Evolutionary conservation across 2,888 invertebrate genomes (phyloP), one percentile per base, ranked within the genome.

Genomic region (Drosophila ezoana): DNA sequence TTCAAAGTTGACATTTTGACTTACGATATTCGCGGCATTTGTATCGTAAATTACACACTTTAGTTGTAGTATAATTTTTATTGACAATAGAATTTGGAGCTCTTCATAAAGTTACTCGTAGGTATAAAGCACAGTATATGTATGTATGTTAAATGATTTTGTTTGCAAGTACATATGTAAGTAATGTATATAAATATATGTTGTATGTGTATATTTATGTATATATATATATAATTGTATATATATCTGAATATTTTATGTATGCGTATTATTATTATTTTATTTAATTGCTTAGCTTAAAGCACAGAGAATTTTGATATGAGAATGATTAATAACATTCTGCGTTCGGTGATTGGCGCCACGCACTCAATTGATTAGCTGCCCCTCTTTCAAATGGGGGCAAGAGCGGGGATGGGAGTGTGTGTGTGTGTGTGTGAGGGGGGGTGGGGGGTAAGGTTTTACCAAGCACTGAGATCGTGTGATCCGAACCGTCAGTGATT

Each of bases 241-340:
- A 32, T 48, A 44, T 58, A 45, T 74, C 38, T 64, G 52, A 59
- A 48, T 65, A 61, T 70, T 70, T 44, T 60, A 58, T 73, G 40
- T 74, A 58, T 67, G 57, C 65, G 53, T 66, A 56, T 32, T 56
- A 54, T 28, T 68, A 58, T 61, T 52, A 52, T 66, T 54, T 81
- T 52, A 77, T 63, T 68, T 81, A 83, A 83, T 84, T 84, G 87
- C 87, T 86, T 88, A 83, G 83, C 83, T 83, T 84, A 84, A 88
- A 84, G 83, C 83, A 88, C 89, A 84, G 70, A 86, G 72, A 84
- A 88, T 88, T 86, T 84, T 88, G 83, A 84, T 83, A 83, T 83
- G 88, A 83, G 88, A 83, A 86, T 79, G 80, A 65, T 59, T 9
- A 52, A 60, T 53, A 68, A 43, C 69, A 73, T 85, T 67, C 79